Base-by-base conservation (phyloP, 2,888 invertebrate genomes). In the Cancer borealis region DNA sequence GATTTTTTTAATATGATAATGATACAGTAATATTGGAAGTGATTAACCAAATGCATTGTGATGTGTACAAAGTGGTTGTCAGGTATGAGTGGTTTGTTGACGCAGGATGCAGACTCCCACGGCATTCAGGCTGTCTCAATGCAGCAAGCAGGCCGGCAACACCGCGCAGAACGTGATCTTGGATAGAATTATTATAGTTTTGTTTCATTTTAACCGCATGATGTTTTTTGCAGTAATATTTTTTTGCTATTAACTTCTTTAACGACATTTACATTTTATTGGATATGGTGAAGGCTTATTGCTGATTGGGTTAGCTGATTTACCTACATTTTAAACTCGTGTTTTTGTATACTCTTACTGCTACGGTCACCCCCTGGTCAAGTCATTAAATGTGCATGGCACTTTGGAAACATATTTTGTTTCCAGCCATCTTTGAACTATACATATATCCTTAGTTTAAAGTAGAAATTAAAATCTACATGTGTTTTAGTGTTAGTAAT, bases 61-160 rank as follows among this genome's bases (percentile, higher is more conserved):
- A 93, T 93, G 88, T 91, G 88, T 93, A 93, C 91, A 93, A 88
- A 93, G 93, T 93, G 93, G 93, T 93, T 93, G 89, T 93, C 91
- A 91, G 87, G 88, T 93, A 88, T 87, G 87, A 93, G 93, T 91
- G 91, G 93, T 91, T 91, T 66, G 91, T 93, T 93, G 93, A 93
- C 91, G 93, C 93, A 93, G 91, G 93, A 84, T 39, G 84, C 39
- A 73, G 93, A 79, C 87, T 88, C 60, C 91, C 73, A 39, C 39
- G 93, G 91, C 91, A 93, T 91, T 91, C 90, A 88, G 39, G 87
- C 93, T 91, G 93, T 45, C 93, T 91, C 87, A 93, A 91, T 87
- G 91, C 91, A 93, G 93, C 91, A 93, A 66, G 73, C 91, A 91
- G 93, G 93, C 91, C 93, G 26, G 45, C 87, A 87, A 79, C 93